Conservation (phyloP, 1,140 invertebrate species). For the Aphelinus certus region DNA sequence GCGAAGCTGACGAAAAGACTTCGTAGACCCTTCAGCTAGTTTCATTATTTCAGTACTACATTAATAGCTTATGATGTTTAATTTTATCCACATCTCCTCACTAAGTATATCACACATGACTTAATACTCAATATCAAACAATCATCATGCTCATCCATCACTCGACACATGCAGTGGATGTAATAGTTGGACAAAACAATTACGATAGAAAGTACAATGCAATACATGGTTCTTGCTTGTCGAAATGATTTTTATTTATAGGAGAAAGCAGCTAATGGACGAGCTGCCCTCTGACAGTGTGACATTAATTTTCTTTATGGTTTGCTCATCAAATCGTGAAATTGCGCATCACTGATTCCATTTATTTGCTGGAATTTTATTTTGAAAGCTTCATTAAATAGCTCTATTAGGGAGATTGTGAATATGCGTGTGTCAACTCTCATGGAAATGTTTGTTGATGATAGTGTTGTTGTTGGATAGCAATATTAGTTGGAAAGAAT, state of each 20-base stretch:
- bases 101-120: constrained; percentile 10
- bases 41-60: constrained; percentile 3
- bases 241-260: constrained; percentile 17
- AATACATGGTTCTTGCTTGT: constrained; percentile 29
- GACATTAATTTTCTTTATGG: constrained; percentile 17
- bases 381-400: constrained; percentile 20
- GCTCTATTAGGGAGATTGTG: constrained; percentile 3
- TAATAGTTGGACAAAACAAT: constrained; percentile 6
- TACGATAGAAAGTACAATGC: constrained; percentile 16
- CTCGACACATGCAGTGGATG: constrained; percentile 8
- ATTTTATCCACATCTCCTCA: not conserved
- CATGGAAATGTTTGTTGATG: constrained; percentile 25
- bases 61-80: not conserved
- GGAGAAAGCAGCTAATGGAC: constrained; percentile 32
- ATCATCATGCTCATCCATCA: constrained; percentile 15
- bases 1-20: constrained; percentile 8
- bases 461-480: not conserved
- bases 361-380: constrained; percentile 30
- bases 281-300: constrained; percentile 27
- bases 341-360: constrained; percentile 8
- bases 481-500: constrained; percentile 4
- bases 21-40: not conserved
- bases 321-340: constrained; percentile 10
- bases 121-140: constrained; percentile 1
- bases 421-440: constrained; percentile 1